A percentile compares a stretch with the other conserved stretches of the same genome.
phyloP scores from a whole-genome alignment of 2,113 vertebrate genomes.

The Hyaena hyaena region DNA sequence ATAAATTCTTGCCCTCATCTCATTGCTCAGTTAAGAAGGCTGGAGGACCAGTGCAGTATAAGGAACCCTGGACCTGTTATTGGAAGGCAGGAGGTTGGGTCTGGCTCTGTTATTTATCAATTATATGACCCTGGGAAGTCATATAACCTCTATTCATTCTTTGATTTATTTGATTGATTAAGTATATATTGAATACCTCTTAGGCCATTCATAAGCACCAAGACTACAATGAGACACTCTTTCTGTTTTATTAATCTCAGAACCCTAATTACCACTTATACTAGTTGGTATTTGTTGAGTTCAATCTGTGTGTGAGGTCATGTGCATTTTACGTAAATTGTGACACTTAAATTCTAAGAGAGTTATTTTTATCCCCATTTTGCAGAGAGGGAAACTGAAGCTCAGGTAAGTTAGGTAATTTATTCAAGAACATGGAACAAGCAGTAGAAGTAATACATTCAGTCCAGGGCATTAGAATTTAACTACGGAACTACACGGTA shows the following conservation, averaged over 20 bases:
- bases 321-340: background rate
- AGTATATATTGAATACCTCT: background rate
- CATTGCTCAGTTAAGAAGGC: background rate
- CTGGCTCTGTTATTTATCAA: background rate
- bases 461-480: background rate
- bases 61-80: background rate
- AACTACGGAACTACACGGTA: background rate
- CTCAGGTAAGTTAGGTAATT: background rate
- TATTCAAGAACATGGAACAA: background rate
- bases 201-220: background rate
- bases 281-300: background rate
- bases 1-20: background rate
- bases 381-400: background rate
- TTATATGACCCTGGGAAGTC: background rate
- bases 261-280: background rate
- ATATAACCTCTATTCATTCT: background rate
- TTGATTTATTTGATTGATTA: background rate
- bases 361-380: background rate
- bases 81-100: background rate
- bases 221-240: background rate
- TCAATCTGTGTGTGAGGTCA: background rate
- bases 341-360: background rate
- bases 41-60: background rate
- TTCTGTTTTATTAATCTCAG: background rate
- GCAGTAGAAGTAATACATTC: background rate